These are phyloP conservation scores for Mormyrus iriodes DNA, from an alignment of 2,113 vertebrate genomes.

Conservation along the genomic window DNA sequence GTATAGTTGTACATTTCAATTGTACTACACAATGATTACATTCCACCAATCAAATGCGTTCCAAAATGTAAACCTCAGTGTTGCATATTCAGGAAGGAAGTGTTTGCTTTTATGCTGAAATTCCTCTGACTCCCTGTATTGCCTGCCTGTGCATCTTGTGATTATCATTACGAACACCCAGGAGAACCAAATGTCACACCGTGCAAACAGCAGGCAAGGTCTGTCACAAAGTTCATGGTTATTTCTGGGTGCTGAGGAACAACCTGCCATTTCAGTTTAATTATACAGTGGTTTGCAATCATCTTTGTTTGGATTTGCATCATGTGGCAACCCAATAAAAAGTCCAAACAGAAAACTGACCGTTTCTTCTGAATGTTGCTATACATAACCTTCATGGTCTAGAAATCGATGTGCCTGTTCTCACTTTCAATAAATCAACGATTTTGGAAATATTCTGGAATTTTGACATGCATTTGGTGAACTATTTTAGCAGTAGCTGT, in stretches of 20 bases:
- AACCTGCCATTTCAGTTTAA: neutral
- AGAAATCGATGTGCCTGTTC: neutral
- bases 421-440: neutral
- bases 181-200: neutral
- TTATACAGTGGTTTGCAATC: neutral
- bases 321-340: neutral
- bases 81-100: neutral
- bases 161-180: neutral
- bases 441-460: neutral
- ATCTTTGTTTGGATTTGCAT: neutral
- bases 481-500: neutral
- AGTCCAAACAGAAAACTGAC: neutral
- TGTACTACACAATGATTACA: neutral
- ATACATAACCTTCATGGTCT: neutral
- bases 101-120: neutral
- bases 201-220: neutral
- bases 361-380: neutral
- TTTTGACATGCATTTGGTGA: neutral
- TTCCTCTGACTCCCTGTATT: neutral
- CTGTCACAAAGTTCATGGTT: neutral
- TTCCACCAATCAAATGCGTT: constrained; percentile 9
- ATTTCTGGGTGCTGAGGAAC: constrained; percentile 11
- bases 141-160: neutral
- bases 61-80: neutral
- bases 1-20: neutral